phyloP scores from a whole-genome alignment of 2,888 invertebrate species.

The Xanthorhoe designata region DNA sequence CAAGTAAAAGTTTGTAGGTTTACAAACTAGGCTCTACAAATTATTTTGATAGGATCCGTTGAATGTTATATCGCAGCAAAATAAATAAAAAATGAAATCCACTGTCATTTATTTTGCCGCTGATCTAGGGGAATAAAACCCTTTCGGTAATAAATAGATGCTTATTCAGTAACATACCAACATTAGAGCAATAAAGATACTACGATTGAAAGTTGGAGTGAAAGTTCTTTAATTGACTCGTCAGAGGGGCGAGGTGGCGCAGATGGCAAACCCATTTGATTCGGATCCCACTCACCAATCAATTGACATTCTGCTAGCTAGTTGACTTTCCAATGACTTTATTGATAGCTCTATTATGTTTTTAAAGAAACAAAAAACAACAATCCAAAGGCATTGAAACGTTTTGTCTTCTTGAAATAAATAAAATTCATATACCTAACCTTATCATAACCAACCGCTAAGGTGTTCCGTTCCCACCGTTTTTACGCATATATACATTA shows the following conservation, averaged over 20 bases:
- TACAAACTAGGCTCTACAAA: too few relatives aligned
- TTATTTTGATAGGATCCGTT: too few relatives aligned
- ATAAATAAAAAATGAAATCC: too few relatives aligned
- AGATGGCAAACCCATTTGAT: slow-evolving; percentile 45
- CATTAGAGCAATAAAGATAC: not conserved
- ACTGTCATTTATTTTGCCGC: too few relatives aligned
- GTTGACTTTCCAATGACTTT: slow-evolving; percentile 27
- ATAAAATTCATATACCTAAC: not conserved
- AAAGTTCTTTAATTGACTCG: slow-evolving; percentile 36
- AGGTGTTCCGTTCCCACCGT: not conserved
- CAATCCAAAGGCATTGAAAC: not conserved
- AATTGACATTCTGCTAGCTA: slow-evolving; percentile 29
- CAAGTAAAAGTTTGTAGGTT: too few relatives aligned
- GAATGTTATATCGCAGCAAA: too few relatives aligned
- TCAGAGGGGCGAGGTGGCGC: slow-evolving; percentile 32
- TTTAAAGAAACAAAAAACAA: not conserved
- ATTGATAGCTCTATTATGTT: slow-evolving; percentile 21
- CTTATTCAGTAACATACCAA: slow-evolving; percentile 2
- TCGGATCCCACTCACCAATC: slow-evolving; percentile 34
- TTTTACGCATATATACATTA: not conserved
- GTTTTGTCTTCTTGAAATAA: not conserved
- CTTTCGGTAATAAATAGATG: not conserved
- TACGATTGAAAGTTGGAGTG: slow-evolving; percentile 9
- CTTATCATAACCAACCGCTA: not conserved
- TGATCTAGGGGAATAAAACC: not conserved